Conservation (phyloP, 2,797 vertebrate species). For the Clamator glandarius region DNA sequence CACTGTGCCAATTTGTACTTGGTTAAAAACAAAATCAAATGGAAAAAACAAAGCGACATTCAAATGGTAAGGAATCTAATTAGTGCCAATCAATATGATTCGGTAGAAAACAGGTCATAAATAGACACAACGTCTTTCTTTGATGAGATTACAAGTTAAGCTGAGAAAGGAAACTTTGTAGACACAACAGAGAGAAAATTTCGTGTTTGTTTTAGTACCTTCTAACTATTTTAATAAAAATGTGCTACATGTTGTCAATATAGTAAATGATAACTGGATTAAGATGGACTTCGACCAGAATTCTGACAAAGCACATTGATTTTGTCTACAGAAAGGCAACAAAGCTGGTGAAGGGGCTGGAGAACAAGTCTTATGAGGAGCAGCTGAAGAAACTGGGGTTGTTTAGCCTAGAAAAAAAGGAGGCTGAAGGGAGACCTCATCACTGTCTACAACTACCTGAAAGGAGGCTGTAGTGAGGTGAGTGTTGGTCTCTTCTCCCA, state of each 20-base stretch:
- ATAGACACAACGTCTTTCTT: background rate
- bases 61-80: background rate
- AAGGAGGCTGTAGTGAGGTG: no score
- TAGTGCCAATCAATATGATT: constrained; percentile 22
- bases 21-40: background rate
- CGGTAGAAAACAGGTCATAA: constrained; percentile 39
- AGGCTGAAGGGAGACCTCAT: no score
- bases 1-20: background rate
- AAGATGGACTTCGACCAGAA: background rate
- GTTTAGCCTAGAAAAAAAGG: no score
- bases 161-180: background rate
- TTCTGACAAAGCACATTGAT: background rate
- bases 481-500: no score
- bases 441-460: no score
- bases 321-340: no score
- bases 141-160: background rate
- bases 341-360: no score
- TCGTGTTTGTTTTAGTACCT: background rate
- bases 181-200: background rate
- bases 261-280: background rate
- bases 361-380: no score
- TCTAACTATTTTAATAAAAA: background rate
- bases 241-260: background rate
- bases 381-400: no score
- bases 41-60: background rate